Evolutionary conservation across 2,113 vertebrate species (phyloP).

Genomic region (Psephotus haematonotus): DNA sequence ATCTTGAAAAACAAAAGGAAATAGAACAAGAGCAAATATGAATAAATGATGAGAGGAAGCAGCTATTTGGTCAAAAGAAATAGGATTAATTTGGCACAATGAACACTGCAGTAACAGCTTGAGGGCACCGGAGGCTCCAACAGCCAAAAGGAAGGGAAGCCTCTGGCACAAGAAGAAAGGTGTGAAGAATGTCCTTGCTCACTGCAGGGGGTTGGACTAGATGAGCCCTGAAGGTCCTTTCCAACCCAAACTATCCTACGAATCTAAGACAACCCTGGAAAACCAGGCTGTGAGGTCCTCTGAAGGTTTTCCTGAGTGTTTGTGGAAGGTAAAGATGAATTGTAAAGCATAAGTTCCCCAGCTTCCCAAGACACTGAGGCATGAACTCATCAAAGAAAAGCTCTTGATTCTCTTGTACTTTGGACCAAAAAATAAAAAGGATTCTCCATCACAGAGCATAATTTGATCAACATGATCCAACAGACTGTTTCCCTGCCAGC

Average conservation of each 20-base stretch:
- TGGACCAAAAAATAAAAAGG: neutral
- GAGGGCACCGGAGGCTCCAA: neutral
- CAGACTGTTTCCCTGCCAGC: neutral
- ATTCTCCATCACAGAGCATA: neutral
- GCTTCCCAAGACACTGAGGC: neutral
- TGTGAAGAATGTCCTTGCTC: neutral
- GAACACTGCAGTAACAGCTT: neutral
- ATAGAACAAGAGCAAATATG: neutral
- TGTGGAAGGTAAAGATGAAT: neutral
- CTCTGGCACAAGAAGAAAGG: neutral
- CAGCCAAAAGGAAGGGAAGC: neutral
- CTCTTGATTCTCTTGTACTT: neutral
- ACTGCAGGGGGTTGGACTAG: neutral
- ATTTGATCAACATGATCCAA: slow-evolving; percentile 14
- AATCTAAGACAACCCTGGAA: neutral
- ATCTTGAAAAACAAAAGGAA: neutral
- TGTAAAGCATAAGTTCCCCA: neutral
- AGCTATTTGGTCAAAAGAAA: neutral
- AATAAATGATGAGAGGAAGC: neutral
- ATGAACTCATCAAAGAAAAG: slow-evolving; percentile 33
- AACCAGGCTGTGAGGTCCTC: neutral
- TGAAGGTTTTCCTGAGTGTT: neutral
- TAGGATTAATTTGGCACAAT: rapidly evolving
- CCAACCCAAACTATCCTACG: neutral
- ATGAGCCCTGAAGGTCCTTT: neutral